Base-by-base conservation (phyloP, 2,888 invertebrate species). In the Aphidoletes aphidimyza region DNA sequence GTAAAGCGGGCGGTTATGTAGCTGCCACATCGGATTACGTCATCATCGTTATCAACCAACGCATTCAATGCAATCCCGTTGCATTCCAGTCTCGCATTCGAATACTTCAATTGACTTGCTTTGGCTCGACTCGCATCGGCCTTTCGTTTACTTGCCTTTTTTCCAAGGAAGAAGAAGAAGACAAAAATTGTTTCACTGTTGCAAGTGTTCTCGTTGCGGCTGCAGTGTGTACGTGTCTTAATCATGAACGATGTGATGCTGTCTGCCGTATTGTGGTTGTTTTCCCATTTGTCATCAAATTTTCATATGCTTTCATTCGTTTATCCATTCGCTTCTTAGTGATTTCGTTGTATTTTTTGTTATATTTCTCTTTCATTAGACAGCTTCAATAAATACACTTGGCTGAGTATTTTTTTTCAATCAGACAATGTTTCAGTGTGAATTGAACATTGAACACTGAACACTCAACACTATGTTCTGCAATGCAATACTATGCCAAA, bases 11-110 rank as follows among this genome's bases (percentile, higher is more conserved):
- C n/a, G n/a, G 14, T 14, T 42, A 14, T 42, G 42, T 42, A 42
- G 42, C 47, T 69, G 69, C 69, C 69, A 69, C 69, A 69, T 69
- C n/a, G 69, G n/a, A 69, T 69, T 69, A 69, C 69, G 26, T 69
- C 69, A 69, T n/a, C 17, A 69, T 11, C 5, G 14, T 14, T 30
- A 1, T 5, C 6, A 69, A 30, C 22, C 54, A 22, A 54, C 54
- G 54, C 54, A 69, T 14, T 17, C 34, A 34, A 69, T 69, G 69
- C 69, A 30, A 30, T 30, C 14, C 69, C n/a, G 5, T 17, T 69
- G 54, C 54, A 54, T 54, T 54, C 54, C 54, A n/a, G 5, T 69
- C 69, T 54, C 54, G 1, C 22, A 2, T 22, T 30, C n/a, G 26
- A 30, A 5, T 69, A 69, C 30, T 30, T 69, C 69, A n/a, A n/a